Percentiles rank a stretch among this genome's conserved stretches.
Conservation (phyloP, 2,113 vertebrate genomes). For the Cynopterus brachyotis region DNA sequence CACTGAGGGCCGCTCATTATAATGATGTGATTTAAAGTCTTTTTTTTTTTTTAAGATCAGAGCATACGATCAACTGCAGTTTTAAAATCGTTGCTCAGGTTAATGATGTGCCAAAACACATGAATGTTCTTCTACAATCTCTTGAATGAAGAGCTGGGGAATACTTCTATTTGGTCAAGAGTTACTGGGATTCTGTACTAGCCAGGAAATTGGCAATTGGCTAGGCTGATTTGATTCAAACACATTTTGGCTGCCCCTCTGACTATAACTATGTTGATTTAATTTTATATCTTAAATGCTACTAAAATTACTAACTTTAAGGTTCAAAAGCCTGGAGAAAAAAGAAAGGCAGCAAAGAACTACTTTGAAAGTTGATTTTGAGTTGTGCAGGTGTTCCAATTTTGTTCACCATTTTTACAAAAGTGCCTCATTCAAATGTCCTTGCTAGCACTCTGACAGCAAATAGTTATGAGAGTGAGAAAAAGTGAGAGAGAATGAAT, state of each 20-base stretch:
- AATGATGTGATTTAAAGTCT: slow-evolving; percentile 40
- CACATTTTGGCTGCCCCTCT: neutral
- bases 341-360: slow-evolving; percentile 26
- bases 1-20: slow-evolving; percentile 9
- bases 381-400: neutral
- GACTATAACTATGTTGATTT: slow-evolving; percentile 43
- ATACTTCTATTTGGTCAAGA: slow-evolving; percentile 45
- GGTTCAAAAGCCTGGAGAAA: neutral
- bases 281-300: slow-evolving; percentile 28
- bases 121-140: neutral
- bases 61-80: neutral
- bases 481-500: slow-evolving; percentile 24
- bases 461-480: slow-evolving; percentile 23
- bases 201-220: neutral
- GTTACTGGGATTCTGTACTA: neutral
- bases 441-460: neutral
- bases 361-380: neutral
- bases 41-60: neutral
- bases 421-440: neutral
- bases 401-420: neutral
- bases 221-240: slow-evolving; percentile 28
- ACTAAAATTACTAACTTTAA: slow-evolving; percentile 35
- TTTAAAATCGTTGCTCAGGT: slow-evolving; percentile 38
- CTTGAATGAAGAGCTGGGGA: neutral
- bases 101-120: neutral